Conservation (phyloP, 2,113 vertebrate species). For the Chloropsis hardwickii region DNA sequence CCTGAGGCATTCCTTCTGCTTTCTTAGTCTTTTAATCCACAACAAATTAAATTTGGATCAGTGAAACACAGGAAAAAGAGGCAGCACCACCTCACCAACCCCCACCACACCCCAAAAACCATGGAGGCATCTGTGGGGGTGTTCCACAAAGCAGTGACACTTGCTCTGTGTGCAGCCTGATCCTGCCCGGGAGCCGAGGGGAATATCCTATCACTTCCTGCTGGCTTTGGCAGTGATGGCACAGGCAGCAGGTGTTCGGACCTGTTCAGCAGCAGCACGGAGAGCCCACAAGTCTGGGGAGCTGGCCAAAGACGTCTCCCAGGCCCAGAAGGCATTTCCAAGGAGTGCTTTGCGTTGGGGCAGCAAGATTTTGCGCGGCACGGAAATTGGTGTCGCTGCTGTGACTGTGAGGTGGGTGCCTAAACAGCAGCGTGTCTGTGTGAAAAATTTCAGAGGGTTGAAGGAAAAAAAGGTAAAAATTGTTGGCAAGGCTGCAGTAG, state of each 20-base stretch:
- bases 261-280: neutral
- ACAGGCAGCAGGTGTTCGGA: neutral
- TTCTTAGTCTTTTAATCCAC: neutral
- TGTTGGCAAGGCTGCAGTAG: neutral
- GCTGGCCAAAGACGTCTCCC: neutral
- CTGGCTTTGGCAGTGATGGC: neutral
- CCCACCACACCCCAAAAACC: neutral
- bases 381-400: rapidly evolving
- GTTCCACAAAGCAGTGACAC: neutral
- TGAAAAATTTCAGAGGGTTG: neutral
- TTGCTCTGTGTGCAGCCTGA: neutral
- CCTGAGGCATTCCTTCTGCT: neutral
- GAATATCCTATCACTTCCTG: neutral
- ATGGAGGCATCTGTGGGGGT: neutral
- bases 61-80: neutral
- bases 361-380: neutral
- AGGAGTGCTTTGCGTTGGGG: neutral
- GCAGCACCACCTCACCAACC: neutral
- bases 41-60: neutral
- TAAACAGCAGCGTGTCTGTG: neutral
- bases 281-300: neutral
- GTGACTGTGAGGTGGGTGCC: neutral
- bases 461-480: neutral
- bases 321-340: neutral
- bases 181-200: neutral